A percentile compares a stretch with the other conserved stretches of the same genome.
Evolutionary conservation across 2,888 invertebrate species (phyloP).

Genomic region (Andrena chrysosceles): DNA sequence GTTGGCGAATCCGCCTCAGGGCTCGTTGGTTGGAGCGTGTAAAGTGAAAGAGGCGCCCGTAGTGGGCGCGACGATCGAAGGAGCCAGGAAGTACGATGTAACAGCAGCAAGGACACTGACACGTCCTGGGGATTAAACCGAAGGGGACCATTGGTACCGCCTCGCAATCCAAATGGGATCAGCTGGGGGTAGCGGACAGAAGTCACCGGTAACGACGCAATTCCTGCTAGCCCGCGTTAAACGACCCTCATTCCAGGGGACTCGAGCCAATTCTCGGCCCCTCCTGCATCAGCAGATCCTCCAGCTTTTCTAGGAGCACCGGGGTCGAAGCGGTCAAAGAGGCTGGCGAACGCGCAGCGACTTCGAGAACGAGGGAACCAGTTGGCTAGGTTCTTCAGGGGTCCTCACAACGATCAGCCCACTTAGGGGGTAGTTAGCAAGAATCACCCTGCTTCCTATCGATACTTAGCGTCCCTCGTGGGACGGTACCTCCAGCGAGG

Average conservation of each 20-base stretch:
- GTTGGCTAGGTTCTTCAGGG: background rate
- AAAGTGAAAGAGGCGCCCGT: background rate
- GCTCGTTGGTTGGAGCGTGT: background rate
- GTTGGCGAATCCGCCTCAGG: conserved; percentile 4
- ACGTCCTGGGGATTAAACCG: conserved; percentile 21
- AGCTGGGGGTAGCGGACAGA: conserved; percentile 37
- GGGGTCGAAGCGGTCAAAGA: background rate
- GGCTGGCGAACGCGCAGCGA: background rate
- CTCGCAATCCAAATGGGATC: conserved; percentile 28
- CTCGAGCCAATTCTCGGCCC: conserved; percentile 40
- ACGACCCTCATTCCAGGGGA: conserved; percentile 53
- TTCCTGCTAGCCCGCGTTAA: conserved; percentile 50
- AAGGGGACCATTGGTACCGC: conserved; percentile 11
- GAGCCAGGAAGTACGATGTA: conserved; percentile 6
- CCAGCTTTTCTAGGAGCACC: conserved; percentile 5
- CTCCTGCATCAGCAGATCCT: conserved; percentile 56
- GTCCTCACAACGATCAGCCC: background rate
- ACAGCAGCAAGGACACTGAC: conserved; percentile 18
- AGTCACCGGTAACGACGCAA: conserved; percentile 63
- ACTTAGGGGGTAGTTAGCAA: background rate
- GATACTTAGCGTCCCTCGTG: background rate
- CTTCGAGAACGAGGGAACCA: conserved; percentile 7
- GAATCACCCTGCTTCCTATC: background rate
- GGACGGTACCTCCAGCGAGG: background rate
- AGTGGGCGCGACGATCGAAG: background rate